Evolutionary conservation across 2,888 invertebrate species (phyloP).

Genomic region (Eristalinus aeneus): DNA sequence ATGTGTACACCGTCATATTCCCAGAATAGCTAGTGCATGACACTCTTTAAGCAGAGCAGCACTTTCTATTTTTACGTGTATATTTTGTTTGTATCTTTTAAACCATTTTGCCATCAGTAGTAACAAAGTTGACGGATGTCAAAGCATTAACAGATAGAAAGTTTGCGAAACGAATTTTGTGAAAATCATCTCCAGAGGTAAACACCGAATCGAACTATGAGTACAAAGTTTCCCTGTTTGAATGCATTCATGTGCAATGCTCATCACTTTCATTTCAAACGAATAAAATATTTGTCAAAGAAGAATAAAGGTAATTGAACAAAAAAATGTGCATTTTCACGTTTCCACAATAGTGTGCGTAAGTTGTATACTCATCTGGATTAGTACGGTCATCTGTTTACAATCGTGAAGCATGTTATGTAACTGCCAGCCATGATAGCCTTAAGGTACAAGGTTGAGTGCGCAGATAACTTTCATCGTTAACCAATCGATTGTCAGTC

Average conservation of each 20-base stretch:
- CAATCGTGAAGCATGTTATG: slow-evolving; percentile 41
- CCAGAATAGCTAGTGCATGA: slow-evolving; percentile 55
- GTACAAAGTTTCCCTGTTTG: slow-evolving; percentile 15
- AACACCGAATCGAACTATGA: slow-evolving; percentile 37
- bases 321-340: slow-evolving; percentile 41
- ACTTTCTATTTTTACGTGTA: slow-evolving; percentile 58
- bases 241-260: slow-evolving; percentile 26
- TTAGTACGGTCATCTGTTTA: slow-evolving; percentile 54
- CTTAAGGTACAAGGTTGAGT: slow-evolving; percentile 62
- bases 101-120: slow-evolving; percentile 41
- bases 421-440: slow-evolving; percentile 20
- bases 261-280: slow-evolving; percentile 10
- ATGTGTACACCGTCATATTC: slow-evolving; percentile 44
- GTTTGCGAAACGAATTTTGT: slow-evolving; percentile 30
- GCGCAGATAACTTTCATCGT: slow-evolving; percentile 65
- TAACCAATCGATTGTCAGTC: slow-evolving; percentile 57
- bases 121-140: slow-evolving; percentile 62
- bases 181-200: slow-evolving; percentile 24
- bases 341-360: background rate
- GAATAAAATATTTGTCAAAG: slow-evolving; percentile 10
- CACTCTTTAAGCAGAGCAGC: slow-evolving; percentile 52
- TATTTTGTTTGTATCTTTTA: slow-evolving; percentile 29
- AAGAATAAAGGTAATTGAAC: background rate
- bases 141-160: slow-evolving; percentile 56
- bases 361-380: background rate